Evolutionary conservation across 2,888 invertebrate genomes (phyloP).

Genomic region (Watsonalla cultraria): DNA sequence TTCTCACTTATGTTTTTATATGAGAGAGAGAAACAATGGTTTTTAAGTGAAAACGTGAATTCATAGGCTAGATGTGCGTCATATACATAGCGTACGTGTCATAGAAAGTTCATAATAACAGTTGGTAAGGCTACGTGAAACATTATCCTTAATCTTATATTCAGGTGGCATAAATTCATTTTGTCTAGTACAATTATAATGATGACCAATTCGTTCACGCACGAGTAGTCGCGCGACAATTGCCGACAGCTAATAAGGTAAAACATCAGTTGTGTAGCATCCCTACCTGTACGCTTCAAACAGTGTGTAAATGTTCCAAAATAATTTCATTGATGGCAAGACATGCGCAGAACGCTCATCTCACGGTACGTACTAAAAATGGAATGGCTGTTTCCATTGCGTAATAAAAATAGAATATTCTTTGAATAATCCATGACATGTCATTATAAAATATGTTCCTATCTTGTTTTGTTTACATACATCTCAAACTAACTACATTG

Average conservation of each 20-base stretch:
- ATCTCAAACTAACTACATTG: background rate
- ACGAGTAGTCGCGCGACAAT: background rate
- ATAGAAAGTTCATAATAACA: background rate
- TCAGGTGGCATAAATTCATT: background rate
- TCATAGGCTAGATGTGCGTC: too few relatives aligned
- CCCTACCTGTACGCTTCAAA: constrained; percentile 23
- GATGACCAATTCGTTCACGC: background rate
- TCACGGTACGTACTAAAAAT: constrained; percentile 28
- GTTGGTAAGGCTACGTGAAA: background rate
- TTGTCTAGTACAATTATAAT: background rate
- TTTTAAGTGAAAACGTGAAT: too few relatives aligned
- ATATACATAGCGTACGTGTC: too few relatives aligned
- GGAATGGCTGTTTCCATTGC: constrained; percentile 15
- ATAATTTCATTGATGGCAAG: constrained; percentile 33
- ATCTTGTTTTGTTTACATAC: background rate
- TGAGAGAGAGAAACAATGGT: too few relatives aligned
- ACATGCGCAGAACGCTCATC: constrained; percentile 27
- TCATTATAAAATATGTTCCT: constrained; percentile 3
- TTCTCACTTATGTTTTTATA: too few relatives aligned
- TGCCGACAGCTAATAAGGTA: background rate
- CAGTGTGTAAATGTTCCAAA: constrained; percentile 17
- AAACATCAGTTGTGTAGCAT: background rate
- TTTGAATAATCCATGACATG: background rate
- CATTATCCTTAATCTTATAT: background rate
- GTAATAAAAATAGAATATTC: constrained; percentile 21